These are phyloP conservation scores for Sipha flava DNA, from an alignment of 1,140 invertebrate genomes.

Conservation along the genomic window DNA sequence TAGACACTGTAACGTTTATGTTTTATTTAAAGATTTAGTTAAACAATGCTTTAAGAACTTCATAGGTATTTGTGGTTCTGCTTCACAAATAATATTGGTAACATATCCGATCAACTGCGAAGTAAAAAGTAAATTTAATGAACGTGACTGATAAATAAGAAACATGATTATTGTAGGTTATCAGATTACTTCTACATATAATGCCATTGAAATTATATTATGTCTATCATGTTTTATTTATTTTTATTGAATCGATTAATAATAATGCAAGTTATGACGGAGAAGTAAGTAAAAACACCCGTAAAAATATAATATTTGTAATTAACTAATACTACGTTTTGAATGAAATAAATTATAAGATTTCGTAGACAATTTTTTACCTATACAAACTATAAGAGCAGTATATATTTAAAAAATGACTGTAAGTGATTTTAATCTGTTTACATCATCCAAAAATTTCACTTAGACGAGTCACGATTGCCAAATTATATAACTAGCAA, in stretches of 20 bases:
- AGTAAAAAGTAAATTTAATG: background rate
- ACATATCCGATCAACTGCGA: background rate
- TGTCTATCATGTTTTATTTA: background rate
- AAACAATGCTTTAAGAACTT: too few relatives aligned
- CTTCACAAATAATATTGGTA: background rate
- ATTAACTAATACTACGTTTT: background rate
- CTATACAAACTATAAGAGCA: too few relatives aligned
- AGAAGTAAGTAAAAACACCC: background rate
- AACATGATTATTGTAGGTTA: background rate
- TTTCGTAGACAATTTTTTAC: background rate
- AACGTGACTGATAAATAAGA: background rate
- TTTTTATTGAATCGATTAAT: background rate
- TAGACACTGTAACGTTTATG: too few relatives aligned
- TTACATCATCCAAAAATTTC: constrained; percentile 19
- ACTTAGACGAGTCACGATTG: background rate
- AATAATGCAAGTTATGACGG: background rate
- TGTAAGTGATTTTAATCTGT: background rate
- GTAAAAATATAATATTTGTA: background rate
- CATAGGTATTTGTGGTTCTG: background rate
- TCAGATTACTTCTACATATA: background rate
- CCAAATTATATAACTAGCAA: background rate
- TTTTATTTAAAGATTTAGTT: too few relatives aligned
- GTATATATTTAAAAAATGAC: too few relatives aligned
- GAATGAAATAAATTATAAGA: background rate
- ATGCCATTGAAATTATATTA: background rate